Evolutionary conservation across 2,888 invertebrate species (phyloP).

Genomic region (Acheta domesticus): DNA sequence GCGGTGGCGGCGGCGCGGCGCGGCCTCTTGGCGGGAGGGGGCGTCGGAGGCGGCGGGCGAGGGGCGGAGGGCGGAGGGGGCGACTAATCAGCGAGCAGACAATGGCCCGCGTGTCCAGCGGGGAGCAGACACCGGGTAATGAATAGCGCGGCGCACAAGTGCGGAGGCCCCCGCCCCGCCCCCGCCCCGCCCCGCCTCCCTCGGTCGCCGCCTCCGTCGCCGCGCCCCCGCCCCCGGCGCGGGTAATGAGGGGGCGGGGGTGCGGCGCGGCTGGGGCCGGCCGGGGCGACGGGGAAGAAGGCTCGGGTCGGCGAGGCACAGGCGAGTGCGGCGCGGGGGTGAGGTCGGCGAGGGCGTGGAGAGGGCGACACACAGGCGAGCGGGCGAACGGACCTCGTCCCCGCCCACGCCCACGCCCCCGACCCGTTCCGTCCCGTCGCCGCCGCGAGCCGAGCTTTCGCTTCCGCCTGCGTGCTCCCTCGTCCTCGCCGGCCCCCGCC

Average conservation of each 20-base stretch:
- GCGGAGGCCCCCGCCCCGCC: neutral
- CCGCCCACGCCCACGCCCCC: slow-evolving; percentile 22
- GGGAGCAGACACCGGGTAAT: slow-evolving; percentile 2
- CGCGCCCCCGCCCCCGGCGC: slow-evolving; percentile 5
- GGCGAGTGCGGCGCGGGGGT: neutral
- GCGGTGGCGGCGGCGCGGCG: neutral
- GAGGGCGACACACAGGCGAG: neutral
- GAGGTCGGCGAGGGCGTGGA: neutral
- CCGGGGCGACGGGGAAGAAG: neutral
- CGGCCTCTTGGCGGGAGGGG: neutral
- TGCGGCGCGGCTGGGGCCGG: too few relatives aligned
- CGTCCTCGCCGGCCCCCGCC: slow-evolving; percentile 26
- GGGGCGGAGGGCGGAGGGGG: neutral
- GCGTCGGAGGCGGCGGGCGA: neutral
- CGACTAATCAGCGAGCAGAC: slow-evolving; percentile 18
- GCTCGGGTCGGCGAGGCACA: slow-evolving; percentile 11
- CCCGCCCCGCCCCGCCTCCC: neutral
- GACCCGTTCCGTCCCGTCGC: slow-evolving; percentile 38
- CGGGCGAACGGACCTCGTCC: neutral
- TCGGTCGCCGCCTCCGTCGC: neutral
- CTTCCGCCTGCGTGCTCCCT: slow-evolving; percentile 40
- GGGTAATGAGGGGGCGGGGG: neutral
- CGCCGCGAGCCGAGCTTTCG: slow-evolving; percentile 42
- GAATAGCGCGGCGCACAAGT: neutral
- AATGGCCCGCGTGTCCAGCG: slow-evolving; percentile 10